Evolutionary conservation across 2,797 vertebrate genomes (phyloP).

Genomic region (Lateolabrax maculatus): DNA sequence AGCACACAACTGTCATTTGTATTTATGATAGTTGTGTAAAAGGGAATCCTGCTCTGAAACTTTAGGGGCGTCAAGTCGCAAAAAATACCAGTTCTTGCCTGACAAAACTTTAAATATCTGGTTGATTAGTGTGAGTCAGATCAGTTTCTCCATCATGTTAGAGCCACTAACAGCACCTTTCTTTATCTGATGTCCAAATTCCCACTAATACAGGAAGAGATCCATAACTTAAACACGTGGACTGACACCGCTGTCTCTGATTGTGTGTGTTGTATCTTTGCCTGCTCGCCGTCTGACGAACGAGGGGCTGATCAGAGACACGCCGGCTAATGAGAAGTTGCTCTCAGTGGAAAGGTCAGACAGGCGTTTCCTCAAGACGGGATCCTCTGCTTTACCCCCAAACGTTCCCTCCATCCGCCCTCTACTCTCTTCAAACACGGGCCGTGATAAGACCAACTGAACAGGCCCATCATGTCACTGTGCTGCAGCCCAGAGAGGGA

Average conservation of each 20-base stretch:
- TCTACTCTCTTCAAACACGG: constrained; percentile 86
- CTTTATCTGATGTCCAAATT: too few relatives aligned
- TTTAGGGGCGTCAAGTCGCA: too few relatives aligned
- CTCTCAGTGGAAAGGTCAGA: constrained; percentile 89
- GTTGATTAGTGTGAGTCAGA: background rate
- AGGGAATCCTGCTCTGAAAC: too few relatives aligned
- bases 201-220: background rate
- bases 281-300: constrained; percentile 32
- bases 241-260: background rate
- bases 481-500: constrained; percentile 85
- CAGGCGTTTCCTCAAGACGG: constrained; percentile 81
- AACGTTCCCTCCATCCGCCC: constrained; percentile 70
- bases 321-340: constrained; percentile 92
- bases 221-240: background rate
- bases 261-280: constrained; percentile 12
- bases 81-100: too few relatives aligned
- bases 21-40: too few relatives aligned
- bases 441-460: constrained; percentile 94
- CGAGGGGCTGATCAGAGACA: constrained; percentile 77
- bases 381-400: constrained; percentile 84
- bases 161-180: too few relatives aligned
- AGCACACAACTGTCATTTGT: too few relatives aligned
- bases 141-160: background rate
- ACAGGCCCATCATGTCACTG: constrained; percentile 93
- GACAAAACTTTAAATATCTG: too few relatives aligned